Percentiles rank a stretch among this genome's conserved stretches.
phyloP scores from a whole-genome alignment of 2,888 invertebrate genomes.

The Amphiduros pacificus region DNA sequence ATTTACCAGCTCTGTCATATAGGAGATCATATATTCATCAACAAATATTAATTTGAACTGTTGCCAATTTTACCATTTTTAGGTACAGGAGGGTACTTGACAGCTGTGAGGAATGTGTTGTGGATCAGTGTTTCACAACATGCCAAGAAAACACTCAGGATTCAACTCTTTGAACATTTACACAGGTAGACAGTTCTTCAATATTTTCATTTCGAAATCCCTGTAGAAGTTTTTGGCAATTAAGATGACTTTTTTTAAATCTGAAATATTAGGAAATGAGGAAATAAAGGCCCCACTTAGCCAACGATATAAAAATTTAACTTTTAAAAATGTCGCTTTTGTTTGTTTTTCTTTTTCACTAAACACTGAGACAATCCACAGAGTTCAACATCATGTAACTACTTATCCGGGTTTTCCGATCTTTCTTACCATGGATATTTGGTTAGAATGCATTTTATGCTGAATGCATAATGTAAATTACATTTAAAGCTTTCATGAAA shows the following conservation, averaged over 20 bases:
- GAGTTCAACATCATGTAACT: too few species aligned
- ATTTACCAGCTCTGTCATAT: too few species aligned
- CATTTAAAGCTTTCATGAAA: too few species aligned
- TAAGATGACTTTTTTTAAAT: not conserved
- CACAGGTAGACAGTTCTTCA: conserved; percentile 64
- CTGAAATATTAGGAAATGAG: not conserved
- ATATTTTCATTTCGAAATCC: not conserved
- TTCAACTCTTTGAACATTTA: conserved; percentile 80
- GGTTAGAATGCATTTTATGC: too few species aligned
- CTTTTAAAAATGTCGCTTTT: too few species aligned
- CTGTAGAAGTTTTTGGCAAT: not conserved
- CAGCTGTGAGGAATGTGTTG: not conserved
- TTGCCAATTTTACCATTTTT: not conserved
- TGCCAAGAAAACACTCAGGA: conserved; percentile 87
- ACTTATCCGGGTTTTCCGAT: too few species aligned
- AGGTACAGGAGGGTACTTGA: not conserved
- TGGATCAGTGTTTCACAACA: conserved; percentile 79
- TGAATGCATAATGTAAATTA: too few species aligned
- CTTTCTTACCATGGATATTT: too few species aligned
- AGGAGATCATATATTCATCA: too few species aligned
- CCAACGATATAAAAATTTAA: too few species aligned
- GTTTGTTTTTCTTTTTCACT: too few species aligned
- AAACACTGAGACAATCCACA: too few species aligned
- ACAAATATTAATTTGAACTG: not conserved
- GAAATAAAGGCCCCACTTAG: not conserved